phyloP scores from a whole-genome alignment of 2,797 vertebrate genomes.

The Carduelis carduelis region DNA sequence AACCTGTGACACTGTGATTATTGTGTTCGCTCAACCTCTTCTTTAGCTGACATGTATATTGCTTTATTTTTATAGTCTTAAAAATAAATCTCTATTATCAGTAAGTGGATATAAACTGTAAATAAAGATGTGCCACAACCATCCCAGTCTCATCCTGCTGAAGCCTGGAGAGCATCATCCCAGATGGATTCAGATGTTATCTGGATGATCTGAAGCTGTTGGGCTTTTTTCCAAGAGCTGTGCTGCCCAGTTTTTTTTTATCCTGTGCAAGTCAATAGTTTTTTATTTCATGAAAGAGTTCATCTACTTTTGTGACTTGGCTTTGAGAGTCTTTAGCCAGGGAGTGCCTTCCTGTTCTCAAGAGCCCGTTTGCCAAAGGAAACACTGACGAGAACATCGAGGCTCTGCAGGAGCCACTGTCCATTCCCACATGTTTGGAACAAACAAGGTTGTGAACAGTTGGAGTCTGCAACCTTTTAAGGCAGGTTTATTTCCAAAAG shows the following conservation, averaged over 20 bases:
- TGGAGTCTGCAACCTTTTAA: not conserved
- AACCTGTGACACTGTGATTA: not conserved
- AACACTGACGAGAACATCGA: constrained; percentile 65
- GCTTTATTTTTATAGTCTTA: not conserved
- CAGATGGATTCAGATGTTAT: not conserved
- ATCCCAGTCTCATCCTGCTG: not conserved
- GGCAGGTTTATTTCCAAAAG: not conserved
- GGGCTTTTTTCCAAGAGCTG: not conserved
- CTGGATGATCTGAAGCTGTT: not conserved
- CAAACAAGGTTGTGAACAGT: not conserved
- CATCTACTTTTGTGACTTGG: constrained; percentile 65
- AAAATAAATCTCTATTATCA: not conserved
- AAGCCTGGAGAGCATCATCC: not conserved
- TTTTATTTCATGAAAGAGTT: constrained; percentile 34
- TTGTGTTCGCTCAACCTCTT: not conserved
- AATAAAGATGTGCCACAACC: not conserved
- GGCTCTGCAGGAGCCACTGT: constrained; percentile 52
- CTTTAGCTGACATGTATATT: not conserved
- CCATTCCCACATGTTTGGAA: not conserved
- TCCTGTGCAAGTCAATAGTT: constrained; percentile 43
- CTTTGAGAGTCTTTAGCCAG: constrained; percentile 68
- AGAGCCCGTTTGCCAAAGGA: constrained; percentile 70
- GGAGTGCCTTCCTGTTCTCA: constrained; percentile 77
- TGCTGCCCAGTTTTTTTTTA: constrained; percentile 50
- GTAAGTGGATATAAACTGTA: not conserved